phyloP scores from a whole-genome alignment of 2,113 vertebrate species.

The Procavia capensis region DNA sequence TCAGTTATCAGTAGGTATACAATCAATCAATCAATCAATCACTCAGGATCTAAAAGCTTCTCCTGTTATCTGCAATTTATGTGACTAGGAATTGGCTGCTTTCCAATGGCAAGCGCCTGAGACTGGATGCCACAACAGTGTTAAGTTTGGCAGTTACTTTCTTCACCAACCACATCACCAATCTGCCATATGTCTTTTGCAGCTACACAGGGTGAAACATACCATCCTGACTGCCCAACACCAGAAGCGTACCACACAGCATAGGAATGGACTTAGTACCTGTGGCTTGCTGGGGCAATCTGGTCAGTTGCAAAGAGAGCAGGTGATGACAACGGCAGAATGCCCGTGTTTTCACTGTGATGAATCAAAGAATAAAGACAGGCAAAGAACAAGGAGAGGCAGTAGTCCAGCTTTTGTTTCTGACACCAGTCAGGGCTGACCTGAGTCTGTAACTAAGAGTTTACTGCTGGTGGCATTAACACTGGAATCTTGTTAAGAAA shows the following conservation, averaged over 20 bases:
- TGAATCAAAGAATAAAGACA: conserved; percentile 57
- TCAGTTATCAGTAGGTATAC: no score
- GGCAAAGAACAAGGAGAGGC: not conserved
- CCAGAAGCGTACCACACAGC: not conserved
- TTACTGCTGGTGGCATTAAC: conserved; percentile 14
- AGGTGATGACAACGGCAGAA: conserved; percentile 12
- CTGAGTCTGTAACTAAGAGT: conserved; percentile 40
- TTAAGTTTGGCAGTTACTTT: not conserved
- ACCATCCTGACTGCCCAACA: not conserved
- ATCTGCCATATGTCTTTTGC: not conserved
- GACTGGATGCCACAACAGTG: not conserved
- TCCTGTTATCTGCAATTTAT: rapidly evolving
- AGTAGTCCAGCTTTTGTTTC: conserved; percentile 6
- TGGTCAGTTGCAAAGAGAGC: not conserved
- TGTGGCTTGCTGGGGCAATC: not conserved
- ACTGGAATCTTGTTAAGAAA: conserved; percentile 63
- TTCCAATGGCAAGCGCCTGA: not conserved
- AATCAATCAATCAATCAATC: not conserved
- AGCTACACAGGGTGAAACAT: rapidly evolving
- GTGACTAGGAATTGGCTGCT: not conserved
- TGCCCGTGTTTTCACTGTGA: not conserved
- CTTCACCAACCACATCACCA: not conserved
- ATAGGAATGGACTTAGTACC: rapidly evolving
- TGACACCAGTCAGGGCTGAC: conserved; percentile 42
- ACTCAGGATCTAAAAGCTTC: not conserved